These are phyloP conservation scores for Polydrusus cervinus DNA, from an alignment of 2,888 invertebrate species.

Conservation along the genomic window DNA sequence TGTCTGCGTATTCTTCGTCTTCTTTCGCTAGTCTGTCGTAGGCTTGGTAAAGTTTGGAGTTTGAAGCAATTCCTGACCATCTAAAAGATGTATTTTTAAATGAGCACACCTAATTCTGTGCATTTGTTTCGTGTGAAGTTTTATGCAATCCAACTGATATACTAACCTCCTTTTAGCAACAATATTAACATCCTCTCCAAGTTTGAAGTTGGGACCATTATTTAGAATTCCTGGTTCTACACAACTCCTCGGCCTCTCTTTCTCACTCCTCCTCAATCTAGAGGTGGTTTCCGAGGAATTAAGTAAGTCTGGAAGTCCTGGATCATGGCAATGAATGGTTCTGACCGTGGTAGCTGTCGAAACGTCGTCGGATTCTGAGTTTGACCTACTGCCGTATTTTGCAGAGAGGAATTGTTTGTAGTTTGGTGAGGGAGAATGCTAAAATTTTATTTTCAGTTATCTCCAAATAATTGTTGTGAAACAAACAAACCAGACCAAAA, in stretches of 20 bases:
- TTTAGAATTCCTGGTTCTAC: constrained; percentile 73
- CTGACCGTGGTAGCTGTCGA: constrained; percentile 73
- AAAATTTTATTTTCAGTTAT: constrained; percentile 16
- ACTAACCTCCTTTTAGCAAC: constrained; percentile 54
- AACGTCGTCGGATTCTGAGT: constrained; percentile 71
- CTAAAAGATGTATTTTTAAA: constrained; percentile 29
- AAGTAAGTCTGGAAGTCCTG: constrained; percentile 75
- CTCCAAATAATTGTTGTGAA: no score
- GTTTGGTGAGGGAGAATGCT: constrained; percentile 60
- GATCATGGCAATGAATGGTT: constrained; percentile 66
- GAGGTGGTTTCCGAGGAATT: constrained; percentile 71
- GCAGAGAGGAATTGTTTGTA: constrained; percentile 71
- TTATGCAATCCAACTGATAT: no score
- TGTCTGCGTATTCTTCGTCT: constrained; percentile 84
- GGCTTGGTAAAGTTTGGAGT: constrained; percentile 82
- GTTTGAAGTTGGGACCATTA: constrained; percentile 66
- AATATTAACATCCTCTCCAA: constrained; percentile 70
- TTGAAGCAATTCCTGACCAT: constrained; percentile 83
- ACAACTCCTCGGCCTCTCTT: constrained; percentile 81
- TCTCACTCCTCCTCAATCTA: constrained; percentile 57
- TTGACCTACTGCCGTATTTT: constrained; percentile 70
- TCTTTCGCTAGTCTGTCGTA: constrained; percentile 80
- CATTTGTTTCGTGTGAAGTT: no score
- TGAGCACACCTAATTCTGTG: background rate
- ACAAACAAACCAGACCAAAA: no score